These are phyloP conservation scores for Cephus cinctus DNA, from an alignment of 1,140 invertebrate genomes.

Conservation along the genomic window DNA sequence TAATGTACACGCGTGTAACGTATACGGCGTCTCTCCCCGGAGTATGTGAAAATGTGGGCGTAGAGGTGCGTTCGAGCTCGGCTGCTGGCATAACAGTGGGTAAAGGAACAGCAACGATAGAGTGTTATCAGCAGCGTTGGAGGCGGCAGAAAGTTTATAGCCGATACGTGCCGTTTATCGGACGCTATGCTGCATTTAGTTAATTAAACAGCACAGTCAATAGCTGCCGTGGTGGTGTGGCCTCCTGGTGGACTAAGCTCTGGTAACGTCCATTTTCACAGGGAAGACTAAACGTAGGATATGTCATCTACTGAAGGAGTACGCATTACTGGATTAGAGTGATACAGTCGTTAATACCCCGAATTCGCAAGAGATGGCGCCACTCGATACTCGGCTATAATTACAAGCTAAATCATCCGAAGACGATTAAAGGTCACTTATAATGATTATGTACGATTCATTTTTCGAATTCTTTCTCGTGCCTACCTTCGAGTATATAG, in stretches of 20 bases:
- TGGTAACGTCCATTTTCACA: too few species aligned
- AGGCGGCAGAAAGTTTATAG: constrained; percentile 36
- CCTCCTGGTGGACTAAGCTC: neutral
- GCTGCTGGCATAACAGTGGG: constrained; percentile 31
- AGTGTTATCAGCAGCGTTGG: constrained; percentile 37
- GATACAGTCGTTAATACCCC: too few species aligned
- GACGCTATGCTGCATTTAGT: constrained; percentile 30
- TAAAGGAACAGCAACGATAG: constrained; percentile 30
- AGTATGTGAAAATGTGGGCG: constrained; percentile 35
- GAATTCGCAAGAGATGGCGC: constrained; percentile 28
- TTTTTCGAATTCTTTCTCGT: too few species aligned
- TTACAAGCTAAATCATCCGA: too few species aligned
- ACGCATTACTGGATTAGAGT: too few species aligned
- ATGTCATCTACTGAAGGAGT: too few species aligned
- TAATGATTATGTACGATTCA: too few species aligned
- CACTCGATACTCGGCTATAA: too few species aligned
- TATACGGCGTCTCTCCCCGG: constrained; percentile 20
- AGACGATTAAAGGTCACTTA: too few species aligned
- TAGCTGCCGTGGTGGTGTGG: neutral
- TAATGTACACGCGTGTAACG: neutral
- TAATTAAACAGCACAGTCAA: constrained; percentile 36
- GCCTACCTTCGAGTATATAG: too few species aligned
- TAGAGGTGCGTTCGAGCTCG: constrained; percentile 34
- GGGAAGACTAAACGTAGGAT: too few species aligned
- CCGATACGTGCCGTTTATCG: constrained; percentile 37